Base-by-base conservation (phyloP, 2,113 vertebrate species). In the Thymallus thymallus region DNA sequence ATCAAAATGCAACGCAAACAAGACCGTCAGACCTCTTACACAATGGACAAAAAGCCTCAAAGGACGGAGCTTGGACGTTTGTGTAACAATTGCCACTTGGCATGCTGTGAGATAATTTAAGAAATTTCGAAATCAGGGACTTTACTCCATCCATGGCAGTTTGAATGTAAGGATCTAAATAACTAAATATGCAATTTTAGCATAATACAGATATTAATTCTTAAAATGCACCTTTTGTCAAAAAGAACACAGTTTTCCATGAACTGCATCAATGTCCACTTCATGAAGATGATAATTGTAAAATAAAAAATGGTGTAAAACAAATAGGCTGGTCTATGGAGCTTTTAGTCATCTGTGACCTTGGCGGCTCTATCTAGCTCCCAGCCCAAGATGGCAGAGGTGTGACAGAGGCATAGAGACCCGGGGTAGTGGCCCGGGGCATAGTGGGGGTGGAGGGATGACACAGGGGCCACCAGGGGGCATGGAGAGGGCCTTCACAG, bases 391-490 rank as follows among this genome's bases (percentile, higher is more conserved):
- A 78, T 73, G 72, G 80, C 72, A 61, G 84, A 88, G 84, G 84
- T 89, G 88, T 86, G 85, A 87, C 72, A 82, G 80, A 68, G 71
- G 26, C 81, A 82, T 72, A 76, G 77, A 76, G 70, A 78, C 71
- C 71, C 74, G 18, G 29, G 69, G 41, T 14, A 30, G 35, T 20
- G 20, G 18, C 12, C 20, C 6, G 35, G n/a, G n/a, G 30, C 18
- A 3, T 20, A 48, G 75, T 71, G 67, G 69, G 78, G 65, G 66
- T 60, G 72, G 72, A 70, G 80, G 81, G 72, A 77, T 3, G 46
- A 69, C 76, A 23, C 76, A 6, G 80, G 82, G 85, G 58, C 80
- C 56, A 85, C 87, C 16, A 61, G 18, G 46, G n/a, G 63, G 48
- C 6, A 77, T 69, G 62, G 73, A 69, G 83, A 63, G 72, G 71